phyloP scores from a whole-genome alignment of 2,888 invertebrate species.

The Chrysotoxum bicinctum region DNA sequence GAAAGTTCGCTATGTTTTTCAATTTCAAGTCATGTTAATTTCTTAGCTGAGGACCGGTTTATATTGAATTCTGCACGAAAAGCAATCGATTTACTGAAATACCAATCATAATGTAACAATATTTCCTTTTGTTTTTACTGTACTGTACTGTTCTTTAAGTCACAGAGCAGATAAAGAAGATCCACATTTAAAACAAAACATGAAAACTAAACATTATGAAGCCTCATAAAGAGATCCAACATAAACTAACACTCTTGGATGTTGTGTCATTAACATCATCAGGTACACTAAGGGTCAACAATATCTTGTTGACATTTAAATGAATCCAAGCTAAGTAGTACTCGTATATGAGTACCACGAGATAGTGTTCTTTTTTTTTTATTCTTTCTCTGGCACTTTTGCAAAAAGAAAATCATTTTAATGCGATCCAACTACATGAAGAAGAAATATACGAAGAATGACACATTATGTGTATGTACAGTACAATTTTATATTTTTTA shows the following conservation, averaged over 20 bases:
- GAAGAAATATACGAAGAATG: neutral
- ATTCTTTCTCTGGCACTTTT: neutral
- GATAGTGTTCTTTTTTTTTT: neutral
- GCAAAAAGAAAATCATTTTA: neutral
- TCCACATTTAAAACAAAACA: too few relatives aligned
- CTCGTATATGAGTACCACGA: neutral
- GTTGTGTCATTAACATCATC: conserved; percentile 2
- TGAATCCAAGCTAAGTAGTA: conserved; percentile 11
- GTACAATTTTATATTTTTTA: neutral
- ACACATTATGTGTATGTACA: neutral
- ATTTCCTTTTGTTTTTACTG: too few relatives aligned
- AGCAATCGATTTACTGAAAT: too few relatives aligned
- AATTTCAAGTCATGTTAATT: too few relatives aligned
- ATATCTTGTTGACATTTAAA: conserved; percentile 6
- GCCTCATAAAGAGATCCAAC: neutral
- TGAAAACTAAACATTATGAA: too few relatives aligned
- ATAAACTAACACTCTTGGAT: neutral
- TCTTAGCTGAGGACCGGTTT: too few relatives aligned
- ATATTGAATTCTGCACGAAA: too few relatives aligned
- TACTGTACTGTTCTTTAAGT: too few relatives aligned
- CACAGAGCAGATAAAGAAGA: too few relatives aligned
- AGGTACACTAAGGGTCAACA: conserved; percentile 11
- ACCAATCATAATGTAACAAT: too few relatives aligned
- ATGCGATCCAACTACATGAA: conserved; percentile 3
- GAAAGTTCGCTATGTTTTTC: too few relatives aligned